Evolutionary conservation across 2,888 invertebrate species (phyloP), one percentile per base, ranked within the genome.

Genomic region (Trypoxylon attenuatum): DNA sequence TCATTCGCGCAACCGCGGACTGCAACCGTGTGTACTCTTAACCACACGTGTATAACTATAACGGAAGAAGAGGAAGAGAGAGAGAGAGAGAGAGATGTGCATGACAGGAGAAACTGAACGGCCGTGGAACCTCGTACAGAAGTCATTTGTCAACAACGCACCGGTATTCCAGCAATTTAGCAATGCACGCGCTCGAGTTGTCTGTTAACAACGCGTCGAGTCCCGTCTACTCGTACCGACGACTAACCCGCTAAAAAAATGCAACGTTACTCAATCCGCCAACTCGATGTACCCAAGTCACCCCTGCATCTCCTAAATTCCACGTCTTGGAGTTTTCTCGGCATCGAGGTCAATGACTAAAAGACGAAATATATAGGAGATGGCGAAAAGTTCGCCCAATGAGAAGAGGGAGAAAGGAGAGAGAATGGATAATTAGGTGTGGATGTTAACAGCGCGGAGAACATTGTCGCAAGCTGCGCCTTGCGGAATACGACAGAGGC

Each of bases 261-360:
- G 53, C 54, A 13, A n/a, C n/a, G n/a, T n/a, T n/a, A n/a, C n/a
- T n/a, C n/a, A n/a, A n/a, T n/a, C n/a, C n/a, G n/a, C n/a, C n/a
- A n/a, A n/a, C n/a, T n/a, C n/a, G n/a, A n/a, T n/a, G n/a, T n/a
- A n/a, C n/a, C n/a, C n/a, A n/a, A n/a, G n/a, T n/a, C n/a, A n/a
- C n/a, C n/a, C n/a, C n/a, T n/a, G n/a, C n/a, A n/a, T n/a, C n/a
- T n/a, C n/a, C n/a, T n/a, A n/a, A n/a, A n/a, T n/a, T n/a, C n/a
- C n/a, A n/a, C n/a, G n/a, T n/a, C 67, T 41, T 51, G 15, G 22
- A 21, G 47, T 42, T 54, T 60, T 60, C 54, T 55, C 46, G 54
- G 47, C 49, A 60, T 68, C 58, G 67, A 50, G 49, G 59, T 45
- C 47, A 47, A 51, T 25, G 50, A 39, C 53, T 66, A 33, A 50